phyloP scores from a whole-genome alignment of 2,797 vertebrate genomes.

The Pipistrellus pygmaeus region DNA sequence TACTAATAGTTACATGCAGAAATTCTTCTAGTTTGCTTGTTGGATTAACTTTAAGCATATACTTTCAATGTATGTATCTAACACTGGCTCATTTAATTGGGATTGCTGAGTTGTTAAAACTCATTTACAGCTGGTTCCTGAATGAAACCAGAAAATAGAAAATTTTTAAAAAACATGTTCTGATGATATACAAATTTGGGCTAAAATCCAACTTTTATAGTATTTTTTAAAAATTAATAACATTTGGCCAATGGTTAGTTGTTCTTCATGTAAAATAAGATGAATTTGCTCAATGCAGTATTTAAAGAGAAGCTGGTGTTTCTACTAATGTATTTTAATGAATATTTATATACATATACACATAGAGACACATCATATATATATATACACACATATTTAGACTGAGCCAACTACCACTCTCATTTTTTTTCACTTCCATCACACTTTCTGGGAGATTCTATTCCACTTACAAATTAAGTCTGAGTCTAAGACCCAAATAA shows the following conservation, averaged over 20 bases:
- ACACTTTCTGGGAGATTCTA: constrained; percentile 77
- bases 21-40: not conserved
- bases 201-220: constrained; percentile 47
- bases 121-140: constrained; percentile 47
- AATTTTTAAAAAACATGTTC: constrained; percentile 9
- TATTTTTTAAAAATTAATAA: constrained; percentile 52
- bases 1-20: not conserved
- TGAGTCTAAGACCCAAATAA: constrained; percentile 76
- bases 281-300: constrained; percentile 42
- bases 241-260: not conserved
- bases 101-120: not conserved
- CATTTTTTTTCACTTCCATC: constrained; percentile 55
- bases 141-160: constrained; percentile 48
- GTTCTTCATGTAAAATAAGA: constrained; percentile 54
- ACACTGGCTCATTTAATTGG: constrained; percentile 41
- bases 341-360: constrained; percentile 52
- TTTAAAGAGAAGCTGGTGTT: constrained; percentile 50
- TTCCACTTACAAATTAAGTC: constrained; percentile 80
- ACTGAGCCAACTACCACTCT: constrained; percentile 51
- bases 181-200: not conserved
- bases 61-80: not conserved
- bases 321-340: constrained; percentile 60
- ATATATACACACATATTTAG: constrained; percentile 57
- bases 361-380: not conserved
- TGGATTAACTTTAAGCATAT: constrained; percentile 2